Evolutionary conservation across 2,797 vertebrate genomes (phyloP), one percentile per base, ranked within the genome.

Genomic region (Staurois parvus): DNA sequence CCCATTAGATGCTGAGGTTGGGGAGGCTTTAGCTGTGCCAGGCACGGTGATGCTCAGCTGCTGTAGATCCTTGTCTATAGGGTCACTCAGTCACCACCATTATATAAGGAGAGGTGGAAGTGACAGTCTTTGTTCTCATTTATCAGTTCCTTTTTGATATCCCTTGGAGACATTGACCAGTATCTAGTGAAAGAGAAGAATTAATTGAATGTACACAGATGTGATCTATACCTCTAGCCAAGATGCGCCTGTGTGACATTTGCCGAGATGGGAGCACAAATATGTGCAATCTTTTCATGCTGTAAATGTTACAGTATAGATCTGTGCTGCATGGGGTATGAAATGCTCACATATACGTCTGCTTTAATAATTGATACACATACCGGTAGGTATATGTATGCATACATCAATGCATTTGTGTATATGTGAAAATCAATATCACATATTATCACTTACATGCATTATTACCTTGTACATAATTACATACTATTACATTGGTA

Each of bases 1-100:
- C 79, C 79, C 79, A 28, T 72, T 70, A 70, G 10, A 68, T 19
- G 45, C 78, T 80, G 66, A 48, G 28, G 59, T 26, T 64, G 59
- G 13, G 12, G 42, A 52, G 28, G 76, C 28, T 32, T 32, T 2
- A 45, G n/a, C 40, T 29, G 17, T 64, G 6, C n/a, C n/a, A 9
- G 26, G 42, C 21, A 48, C 42, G 11, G 40, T 21, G 30, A 32
- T 15, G 30, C 78, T 72, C 68, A 72, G 56, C 15, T n/a, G 72
- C 40, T 48, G 32, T 24, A 52, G 42, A 37, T 75, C 42, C 42
- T 40, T 70, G n/a, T 19, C 13, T 34, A 83, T 48, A 59, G 62
- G 64, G 42, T 83, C 62, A 52, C 48, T 52, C 48, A 52, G 19
- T 52, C 48, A 69, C 45, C 62, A 34, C 64, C 30, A 80, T 72